Conservation (phyloP, 2,888 invertebrate genomes). For the Merodon equestris region DNA sequence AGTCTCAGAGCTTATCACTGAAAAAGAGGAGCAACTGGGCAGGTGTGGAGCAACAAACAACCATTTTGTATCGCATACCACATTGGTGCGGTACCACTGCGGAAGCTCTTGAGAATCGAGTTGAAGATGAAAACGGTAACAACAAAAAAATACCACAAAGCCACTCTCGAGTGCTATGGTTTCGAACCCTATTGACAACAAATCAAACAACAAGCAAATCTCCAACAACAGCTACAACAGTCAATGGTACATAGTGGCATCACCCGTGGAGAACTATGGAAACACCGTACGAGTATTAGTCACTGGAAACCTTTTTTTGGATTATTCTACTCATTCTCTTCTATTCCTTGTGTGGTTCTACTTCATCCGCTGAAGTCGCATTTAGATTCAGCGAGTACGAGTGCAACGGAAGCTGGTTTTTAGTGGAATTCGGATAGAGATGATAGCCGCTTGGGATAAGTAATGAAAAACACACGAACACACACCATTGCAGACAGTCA, state of each 20-base stretch:
- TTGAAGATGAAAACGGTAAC: slow-evolving; percentile 21
- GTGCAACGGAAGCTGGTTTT: slow-evolving; percentile 19
- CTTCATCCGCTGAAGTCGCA: slow-evolving; percentile 54
- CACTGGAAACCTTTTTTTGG: slow-evolving; percentile 36
- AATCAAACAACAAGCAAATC: slow-evolving; percentile 57
- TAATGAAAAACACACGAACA: slow-evolving; percentile 30
- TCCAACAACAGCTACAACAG: slow-evolving; percentile 15
- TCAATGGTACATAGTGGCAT: slow-evolving; percentile 52
- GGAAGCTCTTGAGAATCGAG: slow-evolving; percentile 62
- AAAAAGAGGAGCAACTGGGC: too few species aligned
- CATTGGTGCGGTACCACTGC: slow-evolving; percentile 46
- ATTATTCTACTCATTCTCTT: slow-evolving; percentile 10
- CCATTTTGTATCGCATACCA: slow-evolving; percentile 56
- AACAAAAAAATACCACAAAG: slow-evolving; percentile 43
- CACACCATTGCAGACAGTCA: slow-evolving; percentile 19
- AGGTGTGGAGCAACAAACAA: slow-evolving; percentile 41
- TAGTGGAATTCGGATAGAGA: slow-evolving; percentile 13
- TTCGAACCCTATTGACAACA: slow-evolving; percentile 68
- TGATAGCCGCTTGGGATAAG: slow-evolving; percentile 58
- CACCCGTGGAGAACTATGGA: slow-evolving; percentile 63
- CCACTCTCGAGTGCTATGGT: slow-evolving; percentile 36
- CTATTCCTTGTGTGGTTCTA: slow-evolving; percentile 23
- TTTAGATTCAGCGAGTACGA: slow-evolving; percentile 58
- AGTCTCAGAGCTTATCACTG: slow-evolving; percentile 7
- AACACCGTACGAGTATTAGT: slow-evolving; percentile 67